Percentiles rank a stretch among this genome's conserved stretches.
phyloP scores from a whole-genome alignment of 1,140 invertebrate genomes.

The Anadara kagoshimensis region DNA sequence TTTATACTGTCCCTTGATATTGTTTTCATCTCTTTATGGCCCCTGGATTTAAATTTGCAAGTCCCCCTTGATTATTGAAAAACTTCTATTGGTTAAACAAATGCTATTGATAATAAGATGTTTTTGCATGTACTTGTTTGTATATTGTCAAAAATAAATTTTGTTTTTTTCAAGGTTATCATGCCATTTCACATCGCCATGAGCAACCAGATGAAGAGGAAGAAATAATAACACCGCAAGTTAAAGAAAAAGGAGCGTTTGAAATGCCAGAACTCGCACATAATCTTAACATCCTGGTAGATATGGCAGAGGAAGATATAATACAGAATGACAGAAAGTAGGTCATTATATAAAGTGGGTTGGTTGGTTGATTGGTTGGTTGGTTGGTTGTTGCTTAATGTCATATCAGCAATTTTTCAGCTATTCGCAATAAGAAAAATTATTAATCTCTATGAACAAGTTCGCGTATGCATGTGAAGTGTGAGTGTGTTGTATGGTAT shows the following conservation, averaged over 20 bases:
- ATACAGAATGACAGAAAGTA: constrained; percentile 88
- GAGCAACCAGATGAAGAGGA: constrained; percentile 72
- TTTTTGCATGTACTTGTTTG: not conserved
- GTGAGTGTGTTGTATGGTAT: no score
- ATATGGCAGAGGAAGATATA: constrained; percentile 96
- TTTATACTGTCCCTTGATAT: no score
- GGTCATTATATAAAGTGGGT: constrained; percentile 16
- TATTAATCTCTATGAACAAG: no score
- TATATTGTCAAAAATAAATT: not conserved
- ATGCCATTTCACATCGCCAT: constrained; percentile 85
- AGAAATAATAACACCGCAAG: constrained; percentile 77
- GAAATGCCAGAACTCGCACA: constrained; percentile 91
- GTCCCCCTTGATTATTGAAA: no score
- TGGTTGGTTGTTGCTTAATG: no score
- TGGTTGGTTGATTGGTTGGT: no score
- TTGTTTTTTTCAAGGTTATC: constrained; percentile 81
- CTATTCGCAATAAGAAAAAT: no score
- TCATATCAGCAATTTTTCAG: no score
- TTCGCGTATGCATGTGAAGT: no score
- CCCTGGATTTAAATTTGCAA: no score
- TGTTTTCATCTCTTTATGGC: no score
- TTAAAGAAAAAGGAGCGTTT: constrained; percentile 75
- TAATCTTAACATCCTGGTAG: constrained; percentile 93
- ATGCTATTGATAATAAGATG: not conserved
- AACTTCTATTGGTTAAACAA: not conserved